Evolutionary conservation across 1,140 invertebrate species (phyloP).

Genomic region (Stenopsyche tienmushanensis): DNA sequence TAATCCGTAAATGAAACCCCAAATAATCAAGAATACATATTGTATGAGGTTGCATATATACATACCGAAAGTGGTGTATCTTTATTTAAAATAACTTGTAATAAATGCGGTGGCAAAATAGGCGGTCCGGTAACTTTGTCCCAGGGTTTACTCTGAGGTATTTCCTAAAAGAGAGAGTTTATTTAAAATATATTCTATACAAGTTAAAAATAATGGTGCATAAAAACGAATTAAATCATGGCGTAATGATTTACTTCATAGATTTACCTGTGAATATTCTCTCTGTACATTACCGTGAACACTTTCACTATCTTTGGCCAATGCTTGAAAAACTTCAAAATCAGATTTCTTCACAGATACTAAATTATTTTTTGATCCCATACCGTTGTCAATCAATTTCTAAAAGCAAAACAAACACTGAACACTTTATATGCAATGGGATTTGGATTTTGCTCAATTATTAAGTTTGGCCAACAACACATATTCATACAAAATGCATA

Average conservation of each 20-base stretch:
- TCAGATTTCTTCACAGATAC: slow-evolving; percentile 90
- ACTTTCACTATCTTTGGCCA: slow-evolving; percentile 88
- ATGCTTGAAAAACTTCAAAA: slow-evolving; percentile 97
- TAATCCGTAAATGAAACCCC: no score
- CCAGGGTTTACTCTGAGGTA: slow-evolving; percentile 86
- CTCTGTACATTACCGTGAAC: slow-evolving; percentile 68
- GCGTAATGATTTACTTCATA: no score
- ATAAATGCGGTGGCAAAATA: slow-evolving; percentile 92
- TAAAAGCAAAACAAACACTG: slow-evolving; percentile 57
- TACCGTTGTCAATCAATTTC: slow-evolving; percentile 84
- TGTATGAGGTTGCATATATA: no score
- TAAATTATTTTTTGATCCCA: slow-evolving; percentile 89
- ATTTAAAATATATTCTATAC: slow-evolving; percentile 5
- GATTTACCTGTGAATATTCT: slow-evolving; percentile 76
- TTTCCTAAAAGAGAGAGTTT: slow-evolving; percentile 77
- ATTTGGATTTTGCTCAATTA: no score
- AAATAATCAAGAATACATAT: no score
- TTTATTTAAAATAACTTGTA: slow-evolving; percentile 99
- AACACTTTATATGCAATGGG: no score
- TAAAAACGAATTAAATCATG: no score
- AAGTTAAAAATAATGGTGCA: no score
- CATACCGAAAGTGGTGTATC: slow-evolving; percentile 90
- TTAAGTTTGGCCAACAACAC: no score
- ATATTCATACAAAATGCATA: no score
- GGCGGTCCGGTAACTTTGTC: slow-evolving; percentile 93